Percentiles rank a stretch among this genome's conserved stretches.
Conservation (phyloP, 2,113 vertebrate genomes). For the Seriola rivoliana region DNA sequence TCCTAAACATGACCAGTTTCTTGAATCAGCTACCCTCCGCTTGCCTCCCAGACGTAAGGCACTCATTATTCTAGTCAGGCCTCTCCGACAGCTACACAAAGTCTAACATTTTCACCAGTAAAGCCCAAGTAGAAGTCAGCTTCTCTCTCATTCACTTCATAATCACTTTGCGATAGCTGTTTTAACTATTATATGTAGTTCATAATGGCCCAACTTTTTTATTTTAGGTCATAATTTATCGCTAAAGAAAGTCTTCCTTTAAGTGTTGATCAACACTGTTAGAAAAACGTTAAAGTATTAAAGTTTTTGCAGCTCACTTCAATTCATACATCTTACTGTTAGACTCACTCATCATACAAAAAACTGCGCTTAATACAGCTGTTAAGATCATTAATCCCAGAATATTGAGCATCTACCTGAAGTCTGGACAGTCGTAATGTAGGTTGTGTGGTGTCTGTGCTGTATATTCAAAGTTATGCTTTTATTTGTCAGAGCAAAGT, state of each 20-base stretch:
- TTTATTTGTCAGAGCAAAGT: neutral
- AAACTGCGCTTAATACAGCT: neutral
- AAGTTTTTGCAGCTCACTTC: neutral
- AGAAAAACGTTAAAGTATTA: neutral
- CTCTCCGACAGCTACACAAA: constrained; percentile 54
- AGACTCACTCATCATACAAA: neutral
- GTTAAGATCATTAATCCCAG: neutral
- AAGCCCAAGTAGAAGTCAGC: constrained; percentile 32
- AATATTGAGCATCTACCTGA: neutral
- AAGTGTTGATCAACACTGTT: neutral
- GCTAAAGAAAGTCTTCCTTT: too few relatives aligned
- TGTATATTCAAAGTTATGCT: neutral
- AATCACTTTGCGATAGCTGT: neutral
- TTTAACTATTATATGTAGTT: constrained; percentile 15
- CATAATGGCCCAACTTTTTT: neutral
- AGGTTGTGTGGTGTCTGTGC: neutral
- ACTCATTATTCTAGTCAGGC: constrained; percentile 79
- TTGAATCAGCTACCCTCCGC: constrained; percentile 63
- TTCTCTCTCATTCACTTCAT: neutral
- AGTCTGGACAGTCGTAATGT: neutral
- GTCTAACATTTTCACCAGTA: constrained; percentile 42
- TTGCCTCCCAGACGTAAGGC: constrained; percentile 65
- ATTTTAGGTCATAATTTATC: neutral
- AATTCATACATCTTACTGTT: neutral
- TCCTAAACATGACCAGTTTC: constrained; percentile 76